A percentile compares a stretch with the other conserved stretches of the same genome.
Conservation (phyloP, 2,797 vertebrate species). For the Pangasius krempfi region DNA sequence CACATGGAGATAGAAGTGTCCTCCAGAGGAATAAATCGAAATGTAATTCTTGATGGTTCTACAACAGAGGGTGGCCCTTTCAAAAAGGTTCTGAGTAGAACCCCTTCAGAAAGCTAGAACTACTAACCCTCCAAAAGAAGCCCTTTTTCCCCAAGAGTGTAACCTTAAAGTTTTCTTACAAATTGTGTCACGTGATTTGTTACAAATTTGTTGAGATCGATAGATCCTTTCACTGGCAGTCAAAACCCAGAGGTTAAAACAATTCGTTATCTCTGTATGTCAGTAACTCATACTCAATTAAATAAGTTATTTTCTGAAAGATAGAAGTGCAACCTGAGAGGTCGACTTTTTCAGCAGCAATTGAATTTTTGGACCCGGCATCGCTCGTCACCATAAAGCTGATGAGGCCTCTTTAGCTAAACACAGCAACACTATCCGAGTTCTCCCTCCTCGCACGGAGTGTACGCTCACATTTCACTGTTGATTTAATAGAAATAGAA, state of each 20-base stretch:
- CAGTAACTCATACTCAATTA: slow-evolving; percentile 59
- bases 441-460: slow-evolving; percentile 68
- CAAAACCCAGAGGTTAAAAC: slow-evolving; percentile 11
- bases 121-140: background rate
- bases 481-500: slow-evolving; percentile 97
- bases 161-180: background rate
- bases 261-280: slow-evolving; percentile 21
- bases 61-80: background rate
- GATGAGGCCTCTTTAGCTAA: slow-evolving; percentile 66
- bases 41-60: background rate
- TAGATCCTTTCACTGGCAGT: background rate
- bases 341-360: slow-evolving; percentile 62
- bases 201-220: background rate
- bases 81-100: background rate
- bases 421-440: slow-evolving; percentile 82
- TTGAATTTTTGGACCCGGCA: slow-evolving; percentile 67
- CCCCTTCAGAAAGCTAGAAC: background rate
- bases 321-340: slow-evolving; percentile 65
- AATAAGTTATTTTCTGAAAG: slow-evolving; percentile 60
- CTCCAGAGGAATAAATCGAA: background rate
- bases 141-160: background rate
- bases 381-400: slow-evolving; percentile 61
- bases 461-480: slow-evolving; percentile 88
- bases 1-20: background rate
- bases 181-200: background rate